Percentiles rank a stretch among this genome's conserved stretches.
Evolutionary conservation across 2,888 invertebrate genomes (phyloP).

Genomic region (Andrena dorsata): DNA sequence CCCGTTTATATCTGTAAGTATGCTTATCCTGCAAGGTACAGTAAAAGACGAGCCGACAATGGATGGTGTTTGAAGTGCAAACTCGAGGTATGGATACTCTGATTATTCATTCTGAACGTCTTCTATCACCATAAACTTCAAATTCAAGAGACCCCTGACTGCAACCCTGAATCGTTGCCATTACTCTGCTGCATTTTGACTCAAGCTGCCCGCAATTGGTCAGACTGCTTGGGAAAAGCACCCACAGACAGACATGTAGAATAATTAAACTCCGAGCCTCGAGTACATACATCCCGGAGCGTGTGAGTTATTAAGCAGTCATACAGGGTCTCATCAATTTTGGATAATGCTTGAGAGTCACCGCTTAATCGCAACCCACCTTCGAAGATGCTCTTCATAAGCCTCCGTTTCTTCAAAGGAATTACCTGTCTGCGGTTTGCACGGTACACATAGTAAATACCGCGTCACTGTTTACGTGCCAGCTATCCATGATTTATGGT

Average conservation of each 20-base stretch:
- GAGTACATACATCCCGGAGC: neutral
- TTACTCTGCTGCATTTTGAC: no score
- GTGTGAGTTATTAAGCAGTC: conserved; percentile 10
- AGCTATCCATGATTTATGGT: conserved; percentile 41
- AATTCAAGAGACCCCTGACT: no score
- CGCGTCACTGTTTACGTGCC: conserved; percentile 10
- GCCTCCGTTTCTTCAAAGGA: conserved; percentile 5
- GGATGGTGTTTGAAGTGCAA: no score
- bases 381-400: neutral
- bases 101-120: no score
- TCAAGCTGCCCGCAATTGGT: no score
- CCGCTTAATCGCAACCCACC: conserved; percentile 8
- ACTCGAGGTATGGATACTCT: no score
- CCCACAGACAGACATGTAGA: neutral
- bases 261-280: neutral
- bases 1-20: no score
- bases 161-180: no score
- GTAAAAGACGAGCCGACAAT: no score
- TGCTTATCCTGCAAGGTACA: no score
- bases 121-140: no score
- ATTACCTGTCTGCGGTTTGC: conserved; percentile 16
- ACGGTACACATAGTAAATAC: conserved; percentile 28
- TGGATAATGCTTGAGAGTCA: conserved; percentile 17
- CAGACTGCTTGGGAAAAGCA: no score
- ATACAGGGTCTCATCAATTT: conserved; percentile 17